These are phyloP conservation scores for Penelope pileata DNA, from an alignment of 2,113 vertebrate species.

Conservation along the genomic window DNA sequence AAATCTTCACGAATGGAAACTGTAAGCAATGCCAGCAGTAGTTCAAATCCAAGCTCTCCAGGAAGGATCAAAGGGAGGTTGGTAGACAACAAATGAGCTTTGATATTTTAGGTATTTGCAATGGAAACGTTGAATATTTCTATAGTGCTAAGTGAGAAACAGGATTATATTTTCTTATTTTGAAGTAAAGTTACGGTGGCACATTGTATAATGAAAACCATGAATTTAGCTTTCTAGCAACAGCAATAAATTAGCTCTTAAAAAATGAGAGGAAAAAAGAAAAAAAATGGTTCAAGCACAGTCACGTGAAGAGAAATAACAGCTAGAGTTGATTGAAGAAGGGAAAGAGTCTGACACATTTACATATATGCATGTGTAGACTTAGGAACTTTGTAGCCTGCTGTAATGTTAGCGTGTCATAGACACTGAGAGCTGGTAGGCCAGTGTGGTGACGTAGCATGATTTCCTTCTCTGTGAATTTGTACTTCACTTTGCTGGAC, in stretches of 20 bases:
- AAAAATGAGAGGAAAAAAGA: background rate
- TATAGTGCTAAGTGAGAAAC: background rate
- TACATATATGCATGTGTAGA: background rate
- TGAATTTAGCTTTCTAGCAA: background rate
- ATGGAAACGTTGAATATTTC: conserved; percentile 28
- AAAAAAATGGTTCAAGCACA: background rate
- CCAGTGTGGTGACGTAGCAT: background rate
- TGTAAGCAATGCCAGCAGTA: conserved; percentile 94
- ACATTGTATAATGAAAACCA: background rate
- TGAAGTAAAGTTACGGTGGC: background rate
- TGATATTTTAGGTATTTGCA: conserved; percentile 56
- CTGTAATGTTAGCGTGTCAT: background rate
- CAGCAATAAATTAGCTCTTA: background rate
- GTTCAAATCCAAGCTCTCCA: conserved; percentile 95
- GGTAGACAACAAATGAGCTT: conserved; percentile 60
- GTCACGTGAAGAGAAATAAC: background rate
- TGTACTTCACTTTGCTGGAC: background rate
- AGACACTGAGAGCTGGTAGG: background rate
- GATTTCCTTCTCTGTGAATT: background rate
- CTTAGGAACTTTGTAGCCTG: background rate
- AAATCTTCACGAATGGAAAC: conserved; percentile 98
- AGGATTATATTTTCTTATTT: background rate
- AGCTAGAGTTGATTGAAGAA: background rate
- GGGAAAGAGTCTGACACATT: background rate
- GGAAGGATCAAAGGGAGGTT: conserved; percentile 95